A percentile compares a stretch with the other conserved stretches of the same genome.
phyloP scores from a whole-genome alignment of 2,888 invertebrate genomes.

The Schizotus pectinicornis region DNA sequence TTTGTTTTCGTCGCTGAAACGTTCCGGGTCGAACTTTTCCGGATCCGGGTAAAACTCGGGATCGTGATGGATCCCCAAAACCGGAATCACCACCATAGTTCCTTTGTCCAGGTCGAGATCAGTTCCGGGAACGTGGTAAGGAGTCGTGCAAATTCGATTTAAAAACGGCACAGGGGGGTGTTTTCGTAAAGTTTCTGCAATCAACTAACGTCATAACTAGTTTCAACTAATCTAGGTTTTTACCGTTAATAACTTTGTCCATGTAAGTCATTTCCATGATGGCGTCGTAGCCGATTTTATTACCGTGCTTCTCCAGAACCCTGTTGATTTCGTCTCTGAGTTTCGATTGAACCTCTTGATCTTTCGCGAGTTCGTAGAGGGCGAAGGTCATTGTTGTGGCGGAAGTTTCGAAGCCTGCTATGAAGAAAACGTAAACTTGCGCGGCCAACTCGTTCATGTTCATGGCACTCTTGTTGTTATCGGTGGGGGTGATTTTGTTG shows the following conservation, averaged over 20 bases:
- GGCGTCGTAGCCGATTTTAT: constrained; percentile 53
- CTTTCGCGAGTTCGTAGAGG: constrained; percentile 54
- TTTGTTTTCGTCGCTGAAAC: constrained; percentile 32
- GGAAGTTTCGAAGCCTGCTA: constrained; percentile 61
- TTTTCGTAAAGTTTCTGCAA: constrained; percentile 51
- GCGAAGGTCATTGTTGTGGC: constrained; percentile 55
- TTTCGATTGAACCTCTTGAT: constrained; percentile 57
- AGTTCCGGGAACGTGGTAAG: constrained; percentile 40
- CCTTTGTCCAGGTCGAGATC: constrained; percentile 14
- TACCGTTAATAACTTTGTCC: constrained; percentile 56
- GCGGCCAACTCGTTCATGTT: constrained; percentile 47
- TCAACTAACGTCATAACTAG: not conserved
- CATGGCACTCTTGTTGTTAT: constrained; percentile 23
- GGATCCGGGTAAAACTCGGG: constrained; percentile 39
- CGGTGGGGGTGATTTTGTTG: constrained; percentile 21
- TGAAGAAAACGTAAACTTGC: constrained; percentile 58
- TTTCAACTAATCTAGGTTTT: not conserved
- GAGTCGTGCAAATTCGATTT: constrained; percentile 39
- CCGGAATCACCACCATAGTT: constrained; percentile 14
- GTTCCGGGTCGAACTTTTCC: constrained; percentile 35
- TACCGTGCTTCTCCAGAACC: constrained; percentile 45
- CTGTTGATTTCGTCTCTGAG: constrained; percentile 52
- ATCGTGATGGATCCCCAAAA: constrained; percentile 34
- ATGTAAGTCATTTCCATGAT: constrained; percentile 58
- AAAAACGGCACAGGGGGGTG: constrained; percentile 47